Percentiles rank a stretch among this genome's conserved stretches.
Evolutionary conservation across 2,888 invertebrate genomes (phyloP).

Genomic region (Cantharis rustica): DNA sequence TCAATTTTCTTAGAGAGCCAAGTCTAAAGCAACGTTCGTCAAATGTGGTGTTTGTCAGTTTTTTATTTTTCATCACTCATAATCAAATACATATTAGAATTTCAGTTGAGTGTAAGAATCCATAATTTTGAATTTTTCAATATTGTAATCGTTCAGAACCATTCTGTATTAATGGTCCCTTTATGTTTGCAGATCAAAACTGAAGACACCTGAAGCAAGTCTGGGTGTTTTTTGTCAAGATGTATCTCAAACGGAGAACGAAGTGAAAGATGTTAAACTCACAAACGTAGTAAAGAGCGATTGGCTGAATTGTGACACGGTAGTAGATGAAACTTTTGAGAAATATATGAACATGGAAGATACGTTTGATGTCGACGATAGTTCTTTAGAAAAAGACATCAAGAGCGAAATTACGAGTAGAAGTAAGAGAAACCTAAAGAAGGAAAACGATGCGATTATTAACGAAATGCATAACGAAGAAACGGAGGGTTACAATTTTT

Average conservation of each 20-base stretch:
- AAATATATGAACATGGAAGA: background rate
- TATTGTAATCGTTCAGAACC: background rate
- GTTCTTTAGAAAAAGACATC: background rate
- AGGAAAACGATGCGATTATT: background rate
- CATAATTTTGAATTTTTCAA: background rate
- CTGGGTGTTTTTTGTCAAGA: conserved; percentile 46
- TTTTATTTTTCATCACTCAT: too few relatives aligned
- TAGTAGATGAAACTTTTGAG: conserved; percentile 1
- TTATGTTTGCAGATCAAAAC: conserved; percentile 41
- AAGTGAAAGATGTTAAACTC: background rate
- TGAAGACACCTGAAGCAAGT: conserved; percentile 40
- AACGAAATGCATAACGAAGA: conserved; percentile 1
- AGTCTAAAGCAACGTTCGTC: too few relatives aligned
- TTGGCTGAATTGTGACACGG: background rate
- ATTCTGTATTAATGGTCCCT: conserved; percentile 1
- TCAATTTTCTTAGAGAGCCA: too few relatives aligned
- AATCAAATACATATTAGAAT: too few relatives aligned
- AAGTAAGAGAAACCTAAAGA: background rate
- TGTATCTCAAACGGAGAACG: background rate
- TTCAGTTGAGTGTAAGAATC: background rate
- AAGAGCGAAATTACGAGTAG: background rate
- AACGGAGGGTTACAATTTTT: conserved; percentile 31
- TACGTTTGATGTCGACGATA: background rate
- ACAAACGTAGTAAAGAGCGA: background rate
- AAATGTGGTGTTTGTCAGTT: too few relatives aligned